These are phyloP conservation scores for Turritopsis dohrnii DNA, from an alignment of 30 jellyfish, hydroid and myxozoan species.

Conservation along the genomic window DNA sequence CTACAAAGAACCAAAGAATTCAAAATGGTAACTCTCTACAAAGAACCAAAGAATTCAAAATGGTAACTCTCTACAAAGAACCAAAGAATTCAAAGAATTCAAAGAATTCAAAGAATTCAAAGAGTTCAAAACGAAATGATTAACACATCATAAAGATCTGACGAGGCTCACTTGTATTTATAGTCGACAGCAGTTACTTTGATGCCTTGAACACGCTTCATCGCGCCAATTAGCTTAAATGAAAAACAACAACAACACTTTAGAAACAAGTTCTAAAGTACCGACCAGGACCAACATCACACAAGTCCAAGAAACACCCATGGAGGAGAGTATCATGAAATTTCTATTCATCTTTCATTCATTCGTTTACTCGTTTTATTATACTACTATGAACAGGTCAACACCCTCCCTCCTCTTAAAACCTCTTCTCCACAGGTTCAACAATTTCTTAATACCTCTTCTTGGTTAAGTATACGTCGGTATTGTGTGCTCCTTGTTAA, in stretches of 20 bases:
- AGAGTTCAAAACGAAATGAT: background rate
- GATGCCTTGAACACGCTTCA: conserved; percentile 43
- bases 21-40: conserved; percentile 27
- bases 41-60: background rate
- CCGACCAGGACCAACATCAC: too few species aligned
- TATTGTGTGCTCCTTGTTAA: conserved; percentile 55
- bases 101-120: background rate
- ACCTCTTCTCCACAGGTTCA: too few species aligned
- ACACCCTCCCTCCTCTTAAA: too few species aligned
- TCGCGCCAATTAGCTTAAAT: conserved; percentile 64
- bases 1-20: conserved; percentile 24
- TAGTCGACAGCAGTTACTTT: conserved; percentile 60
- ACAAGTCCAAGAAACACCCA: background rate
- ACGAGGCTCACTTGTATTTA: conserved; percentile 13
- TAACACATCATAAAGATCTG: background rate
- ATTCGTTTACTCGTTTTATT: too few species aligned
- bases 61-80: conserved; percentile 28
- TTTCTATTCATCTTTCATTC: too few species aligned
- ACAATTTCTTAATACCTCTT: conserved; percentile 46
- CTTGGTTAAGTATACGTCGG: conserved; percentile 56
- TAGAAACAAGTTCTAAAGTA: background rate
- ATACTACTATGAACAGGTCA: too few species aligned
- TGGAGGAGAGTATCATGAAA: background rate
- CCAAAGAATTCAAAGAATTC: background rate
- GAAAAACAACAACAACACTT: background rate